A percentile compares a stretch with the other conserved stretches of the same genome.
Evolutionary conservation across 2,888 invertebrate genomes (phyloP).

Genomic region (Rotaria macrura): DNA sequence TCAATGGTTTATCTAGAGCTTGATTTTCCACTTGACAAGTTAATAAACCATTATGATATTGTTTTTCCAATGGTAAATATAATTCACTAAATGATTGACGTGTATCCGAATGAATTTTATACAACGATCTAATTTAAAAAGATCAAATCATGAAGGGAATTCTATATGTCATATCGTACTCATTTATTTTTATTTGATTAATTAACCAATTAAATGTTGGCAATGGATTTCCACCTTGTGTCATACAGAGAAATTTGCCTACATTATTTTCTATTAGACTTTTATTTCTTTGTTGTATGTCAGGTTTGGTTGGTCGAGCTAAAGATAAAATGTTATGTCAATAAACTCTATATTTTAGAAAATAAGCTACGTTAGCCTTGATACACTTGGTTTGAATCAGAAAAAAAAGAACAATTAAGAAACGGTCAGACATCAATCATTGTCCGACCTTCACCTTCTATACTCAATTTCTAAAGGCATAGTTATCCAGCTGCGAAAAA

Average conservation of each 20-base stretch:
- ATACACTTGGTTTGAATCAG: background rate
- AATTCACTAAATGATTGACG: slow-evolving; percentile 1
- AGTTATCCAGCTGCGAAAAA: background rate
- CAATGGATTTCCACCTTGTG: background rate
- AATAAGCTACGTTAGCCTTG: background rate
- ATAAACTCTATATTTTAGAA: background rate
- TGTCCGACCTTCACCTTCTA: too few relatives aligned
- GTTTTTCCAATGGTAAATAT: background rate
- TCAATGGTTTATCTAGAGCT: slow-evolving; percentile 8
- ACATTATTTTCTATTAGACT: background rate
- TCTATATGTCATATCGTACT: background rate
- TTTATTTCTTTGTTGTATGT: background rate
- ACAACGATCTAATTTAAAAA: background rate
- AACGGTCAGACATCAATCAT: background rate
- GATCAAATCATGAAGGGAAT: background rate
- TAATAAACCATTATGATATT: background rate
- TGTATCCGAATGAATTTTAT: background rate
- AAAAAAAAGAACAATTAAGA: background rate
- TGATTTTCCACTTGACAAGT: slow-evolving; percentile 1
- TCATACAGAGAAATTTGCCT: background rate
- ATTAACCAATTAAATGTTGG: slow-evolving; percentile 5
- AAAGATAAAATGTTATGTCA: background rate
- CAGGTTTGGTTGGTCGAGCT: background rate
- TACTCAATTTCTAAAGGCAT: background rate
- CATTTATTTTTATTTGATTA: background rate